Evolutionary conservation across 2,888 invertebrate species (phyloP).

Genomic region (Melinaea marsaeus): DNA sequence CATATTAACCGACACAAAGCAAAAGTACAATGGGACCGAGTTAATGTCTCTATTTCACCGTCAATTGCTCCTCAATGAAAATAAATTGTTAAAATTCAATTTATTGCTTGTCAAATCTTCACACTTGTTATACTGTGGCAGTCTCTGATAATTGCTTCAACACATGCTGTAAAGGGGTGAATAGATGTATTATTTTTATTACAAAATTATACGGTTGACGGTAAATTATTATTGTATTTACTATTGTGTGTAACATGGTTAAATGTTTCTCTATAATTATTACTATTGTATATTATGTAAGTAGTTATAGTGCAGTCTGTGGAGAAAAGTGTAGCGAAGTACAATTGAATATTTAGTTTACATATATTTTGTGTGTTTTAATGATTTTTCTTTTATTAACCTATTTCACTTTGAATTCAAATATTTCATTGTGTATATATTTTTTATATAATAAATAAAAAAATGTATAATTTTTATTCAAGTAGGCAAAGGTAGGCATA

Average conservation of each 20-base stretch:
- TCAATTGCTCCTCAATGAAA: slow-evolving; percentile 54
- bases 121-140: slow-evolving; percentile 63
- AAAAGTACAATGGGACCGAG: slow-evolving; percentile 39
- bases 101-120: slow-evolving; percentile 71
- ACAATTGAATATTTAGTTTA: not conserved
- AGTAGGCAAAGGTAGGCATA: too few relatives aligned
- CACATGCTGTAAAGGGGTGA: slow-evolving; percentile 73
- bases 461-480: too few relatives aligned
- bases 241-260: not conserved
- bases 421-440: too few relatives aligned
- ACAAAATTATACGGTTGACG: slow-evolving; percentile 25
- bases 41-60: slow-evolving; percentile 61
- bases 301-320: too few relatives aligned
- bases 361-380: not conserved
- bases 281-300: too few relatives aligned
- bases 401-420: too few relatives aligned
- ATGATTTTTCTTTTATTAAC: too few relatives aligned
- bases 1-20: slow-evolving; percentile 9
- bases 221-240: slow-evolving; percentile 19
- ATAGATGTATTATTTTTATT: slow-evolving; percentile 31
- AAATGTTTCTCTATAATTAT: too few relatives aligned
- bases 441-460: too few relatives aligned
- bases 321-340: too few relatives aligned
- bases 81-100: slow-evolving; percentile 65
- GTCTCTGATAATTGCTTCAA: slow-evolving; percentile 64